Base-by-base conservation (phyloP, 2,888 invertebrate species). In the Microdon myrmicae region DNA sequence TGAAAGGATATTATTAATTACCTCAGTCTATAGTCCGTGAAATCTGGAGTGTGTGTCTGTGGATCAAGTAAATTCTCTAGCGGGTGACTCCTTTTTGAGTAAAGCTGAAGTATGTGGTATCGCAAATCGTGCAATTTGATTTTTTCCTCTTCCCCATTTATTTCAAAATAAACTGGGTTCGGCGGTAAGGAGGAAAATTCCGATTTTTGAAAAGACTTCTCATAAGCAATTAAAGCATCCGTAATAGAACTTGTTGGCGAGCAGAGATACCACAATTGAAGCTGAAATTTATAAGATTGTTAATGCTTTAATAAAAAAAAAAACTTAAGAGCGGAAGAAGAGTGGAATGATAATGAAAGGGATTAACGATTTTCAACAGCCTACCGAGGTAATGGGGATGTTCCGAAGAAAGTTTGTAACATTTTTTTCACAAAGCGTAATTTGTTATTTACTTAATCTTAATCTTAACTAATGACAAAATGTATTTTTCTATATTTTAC, bases 1-100 rank as follows among this genome's bases (percentile, higher is more conserved):
- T n/a, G n/a, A 2, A 32, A 6, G n/a, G n/a, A n/a, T n/a, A n/a
- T n/a, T n/a, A n/a, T 35, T 6, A 68, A 69, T 74, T 71, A 90
- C 90, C 89, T 87, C 2, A 94, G 79, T 60, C 90, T 86, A 72
- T 90, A 92, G 80, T 96, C 96, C 70, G 92, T 81, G 1, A 89
- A 88, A 79, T 94, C 90, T 0, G 85, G 80, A 0, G 93, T 90
- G 73, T 91, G 88, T 0, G 90, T 86, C 0, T 86, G 84, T 0
- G 95, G 92, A 71, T 89, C 86, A 3, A 92, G 78, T 4, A 90
- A 77, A 39, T 82, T 81, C 69, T 90, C 89, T 34, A 93, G 71
- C 0, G 87, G 82, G 73, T 87, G 84, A 66, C 83, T 82, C 10
- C 83, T 82, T 38, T 84, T 82, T 2, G 89, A 88, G 72, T 90